Percentiles rank a stretch among this genome's conserved stretches.
These are phyloP conservation scores for Nemapogon koenigi DNA, from an alignment of 2,888 invertebrate genomes.

Conservation along the genomic window DNA sequence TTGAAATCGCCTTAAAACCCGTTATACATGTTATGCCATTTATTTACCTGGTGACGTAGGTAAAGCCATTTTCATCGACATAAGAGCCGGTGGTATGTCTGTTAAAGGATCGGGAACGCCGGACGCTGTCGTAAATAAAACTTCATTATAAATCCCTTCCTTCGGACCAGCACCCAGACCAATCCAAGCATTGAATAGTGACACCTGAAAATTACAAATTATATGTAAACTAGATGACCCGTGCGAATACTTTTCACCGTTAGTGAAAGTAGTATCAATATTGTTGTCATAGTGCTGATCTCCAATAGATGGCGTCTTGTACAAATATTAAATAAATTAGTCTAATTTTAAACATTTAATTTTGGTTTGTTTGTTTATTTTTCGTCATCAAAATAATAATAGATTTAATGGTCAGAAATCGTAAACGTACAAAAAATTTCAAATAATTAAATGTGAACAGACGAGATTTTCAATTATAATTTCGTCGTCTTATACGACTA, in stretches of 20 bases:
- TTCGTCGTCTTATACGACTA: no score
- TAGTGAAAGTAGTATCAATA: background rate
- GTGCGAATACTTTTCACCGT: no score
- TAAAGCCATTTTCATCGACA: conserved; percentile 28
- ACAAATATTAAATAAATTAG: background rate
- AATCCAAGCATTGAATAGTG: conserved; percentile 36
- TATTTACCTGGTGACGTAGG: conserved; percentile 13
- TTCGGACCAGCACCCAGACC: conserved; percentile 24
- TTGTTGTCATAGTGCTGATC: background rate
- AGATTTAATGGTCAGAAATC: background rate
- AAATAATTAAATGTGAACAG: no score
- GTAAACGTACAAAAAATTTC: no score
- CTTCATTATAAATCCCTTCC: conserved; percentile 21
- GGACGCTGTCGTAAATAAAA: conserved; percentile 29
- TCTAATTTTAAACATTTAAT: background rate
- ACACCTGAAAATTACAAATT: conserved; percentile 25
- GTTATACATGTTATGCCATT: no score
- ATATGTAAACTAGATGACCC: no score
- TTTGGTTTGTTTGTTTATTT: no score
- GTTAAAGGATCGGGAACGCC: conserved; percentile 39
- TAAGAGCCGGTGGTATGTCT: conserved; percentile 43
- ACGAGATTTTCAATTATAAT: no score
- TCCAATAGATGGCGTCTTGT: no score
- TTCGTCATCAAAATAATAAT: background rate
- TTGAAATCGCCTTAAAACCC: no score